phyloP scores from a whole-genome alignment of 1,140 invertebrate species.

The Drosophila arawakana region DNA sequence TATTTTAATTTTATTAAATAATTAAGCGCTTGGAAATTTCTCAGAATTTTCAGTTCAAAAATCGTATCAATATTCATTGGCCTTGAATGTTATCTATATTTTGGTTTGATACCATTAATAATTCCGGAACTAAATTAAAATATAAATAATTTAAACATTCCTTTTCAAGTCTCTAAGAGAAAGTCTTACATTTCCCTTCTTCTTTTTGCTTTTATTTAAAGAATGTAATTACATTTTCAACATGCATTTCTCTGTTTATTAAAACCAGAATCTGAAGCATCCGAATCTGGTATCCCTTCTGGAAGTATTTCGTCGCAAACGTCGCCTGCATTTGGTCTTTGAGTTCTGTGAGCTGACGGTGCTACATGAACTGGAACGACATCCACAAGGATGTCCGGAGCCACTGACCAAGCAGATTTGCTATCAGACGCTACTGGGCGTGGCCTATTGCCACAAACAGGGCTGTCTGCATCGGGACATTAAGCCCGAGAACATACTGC shows the following conservation, averaged over 20 bases:
- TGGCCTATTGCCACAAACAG: conserved; percentile 98
- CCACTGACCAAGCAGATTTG: conserved; percentile 95
- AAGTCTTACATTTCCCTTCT: too few relatives aligned
- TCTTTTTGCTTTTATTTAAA: not conserved
- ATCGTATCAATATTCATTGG: too few relatives aligned
- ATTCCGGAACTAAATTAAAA: too few relatives aligned
- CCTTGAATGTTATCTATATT: too few relatives aligned
- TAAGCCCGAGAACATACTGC: conserved; percentile 99
- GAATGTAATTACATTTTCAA: not conserved
- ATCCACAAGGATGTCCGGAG: conserved; percentile 94
- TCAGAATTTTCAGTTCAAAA: too few relatives aligned
- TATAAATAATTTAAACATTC: too few relatives aligned
- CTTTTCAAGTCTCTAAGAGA: too few relatives aligned
- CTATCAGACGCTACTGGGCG: conserved; percentile 97
- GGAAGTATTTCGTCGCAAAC: conserved; percentile 98
- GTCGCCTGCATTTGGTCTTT: conserved; percentile 98
- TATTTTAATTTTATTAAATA: too few relatives aligned
- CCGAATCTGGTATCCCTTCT: conserved; percentile 98
- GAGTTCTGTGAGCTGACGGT: conserved; percentile 99
- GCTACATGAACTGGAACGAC: conserved; percentile 97
- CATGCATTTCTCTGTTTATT: not conserved
- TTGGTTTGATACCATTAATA: too few relatives aligned
- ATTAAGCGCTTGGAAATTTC: too few relatives aligned
- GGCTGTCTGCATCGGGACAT: conserved; percentile 99
- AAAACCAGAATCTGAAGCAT: conserved; percentile 96